phyloP scores from a whole-genome alignment of 2,888 invertebrate genomes.

The Biston betularia region DNA sequence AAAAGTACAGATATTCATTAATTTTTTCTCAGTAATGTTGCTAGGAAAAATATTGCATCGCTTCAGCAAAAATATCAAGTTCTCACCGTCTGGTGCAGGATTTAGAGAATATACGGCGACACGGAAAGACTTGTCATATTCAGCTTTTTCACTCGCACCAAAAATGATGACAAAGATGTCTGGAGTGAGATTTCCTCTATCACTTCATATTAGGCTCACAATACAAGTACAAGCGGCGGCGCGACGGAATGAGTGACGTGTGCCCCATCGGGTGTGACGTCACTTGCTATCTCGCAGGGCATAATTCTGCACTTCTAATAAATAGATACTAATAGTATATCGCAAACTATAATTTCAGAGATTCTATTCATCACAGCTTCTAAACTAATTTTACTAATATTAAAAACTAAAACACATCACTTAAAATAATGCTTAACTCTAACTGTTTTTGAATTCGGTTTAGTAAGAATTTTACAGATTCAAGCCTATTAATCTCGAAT shows the following conservation, averaged over 20 bases:
- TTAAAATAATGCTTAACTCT: too few relatives aligned
- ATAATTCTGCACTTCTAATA: background rate
- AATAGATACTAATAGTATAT: too few relatives aligned
- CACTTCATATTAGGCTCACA: conserved; percentile 33
- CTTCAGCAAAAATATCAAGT: too few relatives aligned
- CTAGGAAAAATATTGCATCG: too few relatives aligned
- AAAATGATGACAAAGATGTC: conserved; percentile 29
- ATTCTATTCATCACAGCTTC: too few relatives aligned
- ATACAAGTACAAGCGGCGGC: conserved; percentile 22
- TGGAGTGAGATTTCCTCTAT: conserved; percentile 35
- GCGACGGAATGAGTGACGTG: conserved; percentile 46
- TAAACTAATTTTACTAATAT: too few relatives aligned
- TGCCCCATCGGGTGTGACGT: conserved; percentile 57
- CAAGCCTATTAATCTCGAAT: too few relatives aligned
- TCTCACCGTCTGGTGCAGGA: background rate
- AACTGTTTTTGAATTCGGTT: too few relatives aligned
- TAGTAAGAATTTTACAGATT: background rate
- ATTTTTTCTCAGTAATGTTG: too few relatives aligned
- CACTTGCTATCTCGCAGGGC: conserved; percentile 54
- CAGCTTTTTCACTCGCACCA: conserved; percentile 22
- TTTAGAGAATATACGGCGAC: background rate
- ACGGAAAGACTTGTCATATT: background rate
- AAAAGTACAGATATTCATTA: too few relatives aligned
- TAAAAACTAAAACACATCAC: too few relatives aligned
- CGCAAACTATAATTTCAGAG: too few relatives aligned